Base-by-base conservation (phyloP, 2,888 invertebrate species). In the Parnassius apollo region DNA sequence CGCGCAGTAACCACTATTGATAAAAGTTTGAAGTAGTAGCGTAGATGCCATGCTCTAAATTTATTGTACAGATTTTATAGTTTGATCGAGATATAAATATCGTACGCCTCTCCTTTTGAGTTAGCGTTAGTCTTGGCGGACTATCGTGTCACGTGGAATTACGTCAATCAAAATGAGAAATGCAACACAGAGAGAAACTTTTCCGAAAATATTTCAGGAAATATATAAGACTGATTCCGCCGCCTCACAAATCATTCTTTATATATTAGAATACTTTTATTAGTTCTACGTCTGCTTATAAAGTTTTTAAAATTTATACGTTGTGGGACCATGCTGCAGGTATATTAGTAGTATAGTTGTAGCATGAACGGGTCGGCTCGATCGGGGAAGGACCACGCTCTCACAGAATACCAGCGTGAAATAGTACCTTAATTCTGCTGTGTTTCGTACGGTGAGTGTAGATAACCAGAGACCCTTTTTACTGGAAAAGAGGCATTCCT, bases 241-340 rank as follows among this genome's bases (percentile, higher is more conserved):
- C 71, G 68, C 70, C 72, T 70, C 0, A 65, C 69, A 71, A 74
- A 78, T 84, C 80, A 78, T 81, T 83, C 81, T 82, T 76, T 69
- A 70, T 73, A 77, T 71, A 72, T 75, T 80, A 78, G 74, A 78
- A 76, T 76, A 81, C 80, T 78, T 79, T 80, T 81, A 84, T 76
- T 83, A 83, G 85, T n/a, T 46, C 46, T 46, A 3, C 7, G 7
- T 46, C 12, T 46, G 8, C 10, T 46, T 35, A 7, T 7, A 35
- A 7, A 18, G 18, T 18, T 18, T 18, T 18, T 18, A 18, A 18
- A 18, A 18, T 18, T 18, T 18, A 18, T 18, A 18, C 18, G 18
- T 18, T 0, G 18, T 18, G 18, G 18, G 18, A 18, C 18, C 18
- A 18, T 18, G 1, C 18, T 18, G 1, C 18, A 18, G 0, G 0